Evolutionary conservation across 2,797 vertebrate genomes (phyloP), one percentile per base, ranked within the genome.

Genomic region (Rhinophrynus dorsalis): DNA sequence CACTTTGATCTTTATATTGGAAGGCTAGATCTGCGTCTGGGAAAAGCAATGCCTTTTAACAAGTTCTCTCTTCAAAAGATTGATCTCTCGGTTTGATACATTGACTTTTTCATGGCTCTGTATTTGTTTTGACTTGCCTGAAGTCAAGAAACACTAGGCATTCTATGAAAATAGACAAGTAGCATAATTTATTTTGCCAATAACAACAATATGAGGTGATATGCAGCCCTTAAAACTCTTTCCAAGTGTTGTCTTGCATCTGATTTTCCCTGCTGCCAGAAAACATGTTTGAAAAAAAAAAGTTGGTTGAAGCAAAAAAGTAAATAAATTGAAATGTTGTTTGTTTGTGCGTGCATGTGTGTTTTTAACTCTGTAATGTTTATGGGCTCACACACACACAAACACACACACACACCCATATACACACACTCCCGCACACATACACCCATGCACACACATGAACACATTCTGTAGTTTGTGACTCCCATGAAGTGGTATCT

Each of bases 41-140:
- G 21, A 23, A 10, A 23, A 0, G 10, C 5, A 7, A 11, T 5
- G 17, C 45, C 21, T 5, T 33, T 47, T 26, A 5, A 12, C 50
- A 52, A 30, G 44, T 42, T 60, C 26, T 9, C 17, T 23, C 26
- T 33, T 52, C 4, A n/a, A 21, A 61, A 27, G 9, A 54, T 61
- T 61, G 56, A 68, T 54, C 37, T 44, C 32, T 32, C 15, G 2
- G 35, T 33, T 68, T 61, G 56, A 68, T 9, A 9, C 54, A 27
- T 32, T 67, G 65, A 38, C 40, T 50, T 58, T 47, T 57, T 15
- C 20, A 11, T 8, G 38, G 50, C 37, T 45, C 13, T 21, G 17
- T 18, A 55, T 56, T 45, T 45, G 63, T 56, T 56, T 45, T 17
- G 6, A 35, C 63, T 56, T 35, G 38, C 38, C 63, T 26, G 51